Percentiles rank a stretch among this genome's conserved stretches.
Evolutionary conservation across 2,113 vertebrate species (phyloP).

Genomic region (Erinaceus europaeus): DNA sequence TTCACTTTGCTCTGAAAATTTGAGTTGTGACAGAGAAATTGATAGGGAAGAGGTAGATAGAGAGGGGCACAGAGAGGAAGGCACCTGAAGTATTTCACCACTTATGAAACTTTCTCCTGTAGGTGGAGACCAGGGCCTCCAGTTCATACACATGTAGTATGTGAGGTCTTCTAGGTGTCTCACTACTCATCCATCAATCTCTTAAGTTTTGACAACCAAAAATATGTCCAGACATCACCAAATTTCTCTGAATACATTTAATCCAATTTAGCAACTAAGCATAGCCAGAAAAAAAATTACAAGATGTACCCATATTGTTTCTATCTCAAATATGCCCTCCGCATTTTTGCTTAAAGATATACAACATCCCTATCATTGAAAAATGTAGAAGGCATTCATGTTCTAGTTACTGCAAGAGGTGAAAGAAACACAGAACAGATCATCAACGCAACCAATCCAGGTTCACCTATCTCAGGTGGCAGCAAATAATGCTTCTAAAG

Average conservation of each 20-base stretch:
- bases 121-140: too few relatives aligned
- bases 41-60: too few relatives aligned
- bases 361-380: neutral
- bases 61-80: too few relatives aligned
- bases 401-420: neutral
- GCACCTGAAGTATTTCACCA: too few relatives aligned
- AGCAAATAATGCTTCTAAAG: neutral
- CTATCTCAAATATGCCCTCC: neutral
- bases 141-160: too few relatives aligned
- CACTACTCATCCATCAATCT: too few relatives aligned
- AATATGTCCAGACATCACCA: too few relatives aligned
- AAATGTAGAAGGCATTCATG: neutral
- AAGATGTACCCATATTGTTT: neutral
- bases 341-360: neutral
- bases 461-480: slow-evolving; percentile 49
- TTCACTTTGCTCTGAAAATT: neutral
- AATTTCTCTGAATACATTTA: neutral
- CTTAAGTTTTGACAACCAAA: too few relatives aligned
- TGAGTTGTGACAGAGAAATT: too few relatives aligned
- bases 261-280: neutral
- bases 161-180: too few relatives aligned
- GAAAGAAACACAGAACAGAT: neutral
- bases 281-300: neutral
- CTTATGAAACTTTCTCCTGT: too few relatives aligned
- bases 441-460: neutral